Conservation (phyloP, 2,797 vertebrate species). For the Phoeniculus purpureus region DNA sequence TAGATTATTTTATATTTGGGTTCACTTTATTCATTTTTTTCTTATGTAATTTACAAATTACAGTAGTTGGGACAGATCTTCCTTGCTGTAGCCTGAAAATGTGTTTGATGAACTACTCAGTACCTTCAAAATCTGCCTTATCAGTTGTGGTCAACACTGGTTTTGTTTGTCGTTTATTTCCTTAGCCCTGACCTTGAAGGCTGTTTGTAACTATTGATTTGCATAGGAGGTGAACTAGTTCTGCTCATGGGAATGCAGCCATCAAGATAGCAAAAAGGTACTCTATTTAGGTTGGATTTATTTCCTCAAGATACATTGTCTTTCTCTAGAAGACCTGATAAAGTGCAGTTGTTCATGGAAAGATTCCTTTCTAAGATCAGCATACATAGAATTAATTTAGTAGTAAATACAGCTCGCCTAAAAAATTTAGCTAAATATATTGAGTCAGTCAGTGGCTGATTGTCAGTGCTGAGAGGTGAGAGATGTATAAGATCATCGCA, state of each 20-base stretch:
- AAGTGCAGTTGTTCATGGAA: not conserved
- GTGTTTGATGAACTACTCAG: slow-evolving; percentile 43
- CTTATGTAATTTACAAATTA: not conserved
- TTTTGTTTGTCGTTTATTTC: slow-evolving; percentile 37
- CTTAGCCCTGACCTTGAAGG: slow-evolving; percentile 61
- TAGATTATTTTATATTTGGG: not conserved
- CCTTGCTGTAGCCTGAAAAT: not conserved
- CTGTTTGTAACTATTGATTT: not conserved
- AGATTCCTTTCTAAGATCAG: not conserved
- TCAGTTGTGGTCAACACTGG: slow-evolving; percentile 14
- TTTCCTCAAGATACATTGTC: not conserved
- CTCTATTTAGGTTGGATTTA: not conserved
- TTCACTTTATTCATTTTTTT: not conserved
- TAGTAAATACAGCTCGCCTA: not conserved
- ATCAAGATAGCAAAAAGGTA: not conserved
- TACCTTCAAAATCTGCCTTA: slow-evolving; percentile 27
- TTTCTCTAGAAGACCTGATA: not conserved
- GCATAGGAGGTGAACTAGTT: not conserved
- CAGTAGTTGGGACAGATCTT: not conserved
- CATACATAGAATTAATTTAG: not conserved
- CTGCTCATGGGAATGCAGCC: not conserved
- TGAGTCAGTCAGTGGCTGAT: not conserved
- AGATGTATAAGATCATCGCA: not conserved
- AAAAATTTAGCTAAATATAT: not conserved
- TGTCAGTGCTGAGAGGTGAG: not conserved